Evolutionary conservation across 2,888 invertebrate species (phyloP), one percentile per base, ranked within the genome.

Genomic region (Parasteatoda lunata): DNA sequence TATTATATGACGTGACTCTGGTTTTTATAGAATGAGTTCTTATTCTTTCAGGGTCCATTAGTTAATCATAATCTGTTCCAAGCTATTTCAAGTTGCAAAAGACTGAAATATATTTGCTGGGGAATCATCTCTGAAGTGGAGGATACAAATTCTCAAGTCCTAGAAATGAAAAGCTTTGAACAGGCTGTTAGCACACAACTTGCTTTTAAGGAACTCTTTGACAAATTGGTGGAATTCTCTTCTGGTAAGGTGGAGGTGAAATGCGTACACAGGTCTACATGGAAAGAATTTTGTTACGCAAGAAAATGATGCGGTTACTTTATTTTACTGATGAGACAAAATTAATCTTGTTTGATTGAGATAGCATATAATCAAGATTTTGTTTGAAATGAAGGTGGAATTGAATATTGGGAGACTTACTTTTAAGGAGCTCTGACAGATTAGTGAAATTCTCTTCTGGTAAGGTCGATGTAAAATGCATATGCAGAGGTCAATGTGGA

Each of bases 211-310:
- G 59, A 84, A 5, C 54, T 84, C 3, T 84, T 77, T 48, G 47
- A 72, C 5, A 48, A 48, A 52, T 49, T 84, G 15, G 77, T 77
- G n/a, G 66, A 59, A 48, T 77, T 84, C 48, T 70, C 77, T 1
- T 65, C 66, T 15, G 30, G 71, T n/a, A 84, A 64, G 64, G 77
- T 84, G 4, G 77, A 71, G 66, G 66, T 84, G 48, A 70, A 77
- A 59, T 84, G 66, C 15, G 83, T 77, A 51, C 65, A 71, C 48
- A 84, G 77, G 51, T 13, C 70, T 5, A 45, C 30, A 4, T 84
- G 83, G 83, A 77, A 47, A 48, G 77, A 84, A 66, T 84, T 83
- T 69, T 83, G 83, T 51, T 71, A 77, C 48, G 49, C 64, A 6
- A 76, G 83, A n/a, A 65, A 77, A 45, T 83, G 69, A 76, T 11